These are phyloP conservation scores for Napeogenes inachia DNA, from an alignment of 2,888 invertebrate species.

Conservation along the genomic window DNA sequence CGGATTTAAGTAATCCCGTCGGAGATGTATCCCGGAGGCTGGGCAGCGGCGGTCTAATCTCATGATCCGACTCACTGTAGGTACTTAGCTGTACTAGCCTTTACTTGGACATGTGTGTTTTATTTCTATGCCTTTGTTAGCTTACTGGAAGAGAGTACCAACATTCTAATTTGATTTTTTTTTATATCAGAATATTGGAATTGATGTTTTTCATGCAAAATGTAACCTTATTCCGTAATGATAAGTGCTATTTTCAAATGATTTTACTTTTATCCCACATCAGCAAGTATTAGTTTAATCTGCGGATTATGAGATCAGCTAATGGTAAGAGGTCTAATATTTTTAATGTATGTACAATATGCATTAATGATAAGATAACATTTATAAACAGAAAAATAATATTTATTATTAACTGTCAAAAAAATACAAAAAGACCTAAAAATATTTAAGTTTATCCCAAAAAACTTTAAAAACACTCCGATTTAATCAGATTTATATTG, in stretches of 20 bases:
- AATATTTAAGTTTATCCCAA: too few species aligned
- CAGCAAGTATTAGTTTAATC: background rate
- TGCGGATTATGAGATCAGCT: background rate
- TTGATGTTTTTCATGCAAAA: background rate
- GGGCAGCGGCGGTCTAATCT: constrained; percentile 73
- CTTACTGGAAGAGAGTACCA: background rate
- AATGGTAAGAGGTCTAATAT: background rate
- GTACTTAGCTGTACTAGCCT: constrained; percentile 31
- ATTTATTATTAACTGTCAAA: too few species aligned
- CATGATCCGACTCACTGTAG: constrained; percentile 61
- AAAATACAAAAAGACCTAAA: too few species aligned
- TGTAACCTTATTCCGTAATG: background rate
- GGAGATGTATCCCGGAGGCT: constrained; percentile 68
- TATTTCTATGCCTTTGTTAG: constrained; percentile 13
- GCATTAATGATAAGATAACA: background rate
- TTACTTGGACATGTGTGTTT: background rate
- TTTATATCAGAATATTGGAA: too few species aligned
- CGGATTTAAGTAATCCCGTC: constrained; percentile 69
- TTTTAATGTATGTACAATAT: background rate
- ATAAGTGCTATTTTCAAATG: background rate
- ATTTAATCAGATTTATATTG: background rate
- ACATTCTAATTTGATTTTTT: too few species aligned
- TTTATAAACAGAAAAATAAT: background rate
- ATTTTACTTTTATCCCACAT: background rate
- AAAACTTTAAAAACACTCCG: background rate